Conservation (phyloP, 92 coral and sea anemone species). For the Epizoanthus stellaris region DNA sequence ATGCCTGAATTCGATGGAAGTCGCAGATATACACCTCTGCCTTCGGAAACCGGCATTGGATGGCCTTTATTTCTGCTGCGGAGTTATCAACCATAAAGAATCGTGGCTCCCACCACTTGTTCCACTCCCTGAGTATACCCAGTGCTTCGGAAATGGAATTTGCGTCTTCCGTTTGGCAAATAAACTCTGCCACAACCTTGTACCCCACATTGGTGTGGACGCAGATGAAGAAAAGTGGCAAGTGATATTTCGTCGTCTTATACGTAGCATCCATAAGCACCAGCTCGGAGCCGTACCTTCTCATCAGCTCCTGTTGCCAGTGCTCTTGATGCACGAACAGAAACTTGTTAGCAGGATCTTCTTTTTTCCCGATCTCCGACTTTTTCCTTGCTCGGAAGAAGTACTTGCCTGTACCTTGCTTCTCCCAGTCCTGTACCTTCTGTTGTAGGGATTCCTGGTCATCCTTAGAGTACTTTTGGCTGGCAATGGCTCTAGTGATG, state of each 20-base stretch:
- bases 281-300: conserved; percentile 55
- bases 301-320: conserved; percentile 58
- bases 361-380: conserved; percentile 24
- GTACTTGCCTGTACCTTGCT: conserved; percentile 33
- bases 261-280: conserved; percentile 64
- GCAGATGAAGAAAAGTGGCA: conserved; percentile 63
- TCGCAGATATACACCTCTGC: conserved; percentile 1
- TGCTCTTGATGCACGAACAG: conserved; percentile 66
- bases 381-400: conserved; percentile 45
- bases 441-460: conserved; percentile 60
- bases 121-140: background rate
- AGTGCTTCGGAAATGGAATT: conserved; percentile 10
- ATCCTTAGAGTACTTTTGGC: conserved; percentile 48
- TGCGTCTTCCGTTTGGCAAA: conserved; percentile 23
- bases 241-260: conserved; percentile 59
- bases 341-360: conserved; percentile 34
- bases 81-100: conserved; percentile 42
- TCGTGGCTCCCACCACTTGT: conserved; percentile 8
- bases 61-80: conserved; percentile 28
- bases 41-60: background rate
- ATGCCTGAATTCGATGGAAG: conserved; percentile 30
- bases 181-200: conserved; percentile 49
- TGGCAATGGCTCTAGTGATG: conserved; percentile 53
- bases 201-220: conserved; percentile 44
- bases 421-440: conserved; percentile 54